Evolutionary conservation across 2,113 vertebrate genomes (phyloP).

Genomic region (Myrmophylax atrothorax): DNA sequence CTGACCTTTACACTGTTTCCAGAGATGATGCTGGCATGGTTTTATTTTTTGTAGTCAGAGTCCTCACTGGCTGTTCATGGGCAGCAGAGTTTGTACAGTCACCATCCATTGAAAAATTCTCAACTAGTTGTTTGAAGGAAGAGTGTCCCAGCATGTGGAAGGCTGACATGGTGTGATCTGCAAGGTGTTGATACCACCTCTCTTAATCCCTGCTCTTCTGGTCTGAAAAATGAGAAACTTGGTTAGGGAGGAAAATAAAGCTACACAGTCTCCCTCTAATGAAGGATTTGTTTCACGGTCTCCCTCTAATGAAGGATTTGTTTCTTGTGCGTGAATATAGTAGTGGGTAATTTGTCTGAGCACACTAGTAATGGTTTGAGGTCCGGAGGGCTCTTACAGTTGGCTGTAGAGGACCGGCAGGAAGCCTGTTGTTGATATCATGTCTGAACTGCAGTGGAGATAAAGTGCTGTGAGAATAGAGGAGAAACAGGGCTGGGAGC

Average conservation of each 20-base stretch:
- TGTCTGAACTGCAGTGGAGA: background rate
- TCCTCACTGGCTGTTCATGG: background rate
- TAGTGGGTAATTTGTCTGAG: background rate
- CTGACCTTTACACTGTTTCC: background rate
- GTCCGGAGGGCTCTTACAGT: background rate
- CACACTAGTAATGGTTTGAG: background rate
- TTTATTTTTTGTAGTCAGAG: fast-evolving
- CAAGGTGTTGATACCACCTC: fast-evolving
- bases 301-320: background rate
- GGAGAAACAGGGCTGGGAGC: background rate
- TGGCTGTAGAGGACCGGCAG: background rate
- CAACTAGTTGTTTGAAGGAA: background rate
- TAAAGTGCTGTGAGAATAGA: background rate
- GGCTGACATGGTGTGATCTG: background rate
- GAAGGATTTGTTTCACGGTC: background rate
- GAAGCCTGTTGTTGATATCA: fast-evolving
- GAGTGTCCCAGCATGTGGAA: background rate
- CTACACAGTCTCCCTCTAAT: background rate
- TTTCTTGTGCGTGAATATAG: background rate
- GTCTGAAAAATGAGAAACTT: background rate
- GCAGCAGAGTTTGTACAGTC: background rate
- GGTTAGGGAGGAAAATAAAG: background rate
- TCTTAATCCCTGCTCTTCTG: background rate
- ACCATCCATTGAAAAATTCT: background rate
- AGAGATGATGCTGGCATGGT: background rate